These are phyloP conservation scores for Paracanthobrama guichenoti DNA, from an alignment of 2,113 vertebrate genomes.

Conservation along the genomic window DNA sequence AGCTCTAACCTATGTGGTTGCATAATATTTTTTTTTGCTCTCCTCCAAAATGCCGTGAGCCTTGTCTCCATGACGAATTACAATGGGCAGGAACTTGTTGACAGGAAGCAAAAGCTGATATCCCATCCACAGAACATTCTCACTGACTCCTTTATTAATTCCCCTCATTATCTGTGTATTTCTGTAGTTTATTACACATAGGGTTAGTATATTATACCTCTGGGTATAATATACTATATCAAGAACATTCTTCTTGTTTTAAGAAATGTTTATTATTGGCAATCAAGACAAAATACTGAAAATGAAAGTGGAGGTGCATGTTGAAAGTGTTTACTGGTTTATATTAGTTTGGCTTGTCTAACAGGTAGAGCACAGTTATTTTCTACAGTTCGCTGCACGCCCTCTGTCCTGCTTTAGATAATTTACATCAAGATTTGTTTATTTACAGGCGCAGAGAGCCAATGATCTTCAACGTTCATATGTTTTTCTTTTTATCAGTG, in stretches of 20 bases:
- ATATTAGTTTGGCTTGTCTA: neutral
- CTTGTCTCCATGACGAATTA: neutral
- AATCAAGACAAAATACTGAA: neutral
- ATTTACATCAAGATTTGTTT: conserved; percentile 12
- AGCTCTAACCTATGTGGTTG: conserved; percentile 11
- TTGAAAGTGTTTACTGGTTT: neutral
- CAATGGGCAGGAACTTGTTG: conserved; percentile 53
- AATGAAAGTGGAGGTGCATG: neutral
- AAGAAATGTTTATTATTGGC: neutral
- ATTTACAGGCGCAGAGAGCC: neutral
- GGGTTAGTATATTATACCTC: too few species aligned
- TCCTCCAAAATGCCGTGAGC: neutral
- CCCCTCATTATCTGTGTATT: neutral
- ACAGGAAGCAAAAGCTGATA: conserved; percentile 55
- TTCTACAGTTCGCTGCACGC: neutral
- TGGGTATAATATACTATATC: too few species aligned
- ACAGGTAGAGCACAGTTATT: neutral
- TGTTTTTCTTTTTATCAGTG: neutral
- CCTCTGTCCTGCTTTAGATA: neutral
- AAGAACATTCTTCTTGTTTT: too few species aligned
- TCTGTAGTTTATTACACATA: neutral
- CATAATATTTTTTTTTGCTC: conserved; percentile 1
- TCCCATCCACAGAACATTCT: conserved; percentile 1
- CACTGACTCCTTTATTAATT: neutral
- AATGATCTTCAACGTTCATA: neutral